phyloP scores from a whole-genome alignment of 2,113 vertebrate genomes.

The Chionodraco myersi region DNA sequence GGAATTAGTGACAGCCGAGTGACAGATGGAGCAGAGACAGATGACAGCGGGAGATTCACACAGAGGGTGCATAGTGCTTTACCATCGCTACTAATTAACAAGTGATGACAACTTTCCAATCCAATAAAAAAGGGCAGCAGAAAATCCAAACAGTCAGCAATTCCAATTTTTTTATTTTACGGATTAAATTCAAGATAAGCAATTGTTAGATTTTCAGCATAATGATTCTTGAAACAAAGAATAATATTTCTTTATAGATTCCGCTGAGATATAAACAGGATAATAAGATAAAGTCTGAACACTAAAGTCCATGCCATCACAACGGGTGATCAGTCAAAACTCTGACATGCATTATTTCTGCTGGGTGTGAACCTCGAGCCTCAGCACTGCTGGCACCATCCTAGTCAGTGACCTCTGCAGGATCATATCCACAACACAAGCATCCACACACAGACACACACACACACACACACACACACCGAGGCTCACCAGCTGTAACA shows the following conservation, averaged over 20 bases:
- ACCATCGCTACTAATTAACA: neutral
- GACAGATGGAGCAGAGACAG: constrained; percentile 58
- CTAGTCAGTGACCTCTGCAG: constrained; percentile 40
- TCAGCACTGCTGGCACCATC: neutral
- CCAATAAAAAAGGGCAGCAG: neutral
- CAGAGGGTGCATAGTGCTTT: neutral
- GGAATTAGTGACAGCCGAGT: constrained; percentile 22
- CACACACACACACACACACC: constrained; percentile 13
- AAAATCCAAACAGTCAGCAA: neutral
- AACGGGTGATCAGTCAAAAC: neutral
- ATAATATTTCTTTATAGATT: neutral
- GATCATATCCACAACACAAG: constrained; percentile 25
- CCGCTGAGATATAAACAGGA: neutral
- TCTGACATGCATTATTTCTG: constrained; percentile 7
- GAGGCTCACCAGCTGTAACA: constrained; percentile 90
- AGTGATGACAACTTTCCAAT: neutral
- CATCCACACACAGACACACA: neutral
- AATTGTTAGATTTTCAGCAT: neutral
- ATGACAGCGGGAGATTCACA: neutral
- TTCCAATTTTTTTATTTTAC: neutral
- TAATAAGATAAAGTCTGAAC: neutral
- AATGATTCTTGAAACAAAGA: neutral
- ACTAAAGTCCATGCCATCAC: neutral
- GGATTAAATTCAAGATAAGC: neutral
- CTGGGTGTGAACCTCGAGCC: constrained; percentile 11